These are phyloP conservation scores for Pseudochromis fuscus DNA, from an alignment of 2,797 vertebrate species.

Conservation along the genomic window DNA sequence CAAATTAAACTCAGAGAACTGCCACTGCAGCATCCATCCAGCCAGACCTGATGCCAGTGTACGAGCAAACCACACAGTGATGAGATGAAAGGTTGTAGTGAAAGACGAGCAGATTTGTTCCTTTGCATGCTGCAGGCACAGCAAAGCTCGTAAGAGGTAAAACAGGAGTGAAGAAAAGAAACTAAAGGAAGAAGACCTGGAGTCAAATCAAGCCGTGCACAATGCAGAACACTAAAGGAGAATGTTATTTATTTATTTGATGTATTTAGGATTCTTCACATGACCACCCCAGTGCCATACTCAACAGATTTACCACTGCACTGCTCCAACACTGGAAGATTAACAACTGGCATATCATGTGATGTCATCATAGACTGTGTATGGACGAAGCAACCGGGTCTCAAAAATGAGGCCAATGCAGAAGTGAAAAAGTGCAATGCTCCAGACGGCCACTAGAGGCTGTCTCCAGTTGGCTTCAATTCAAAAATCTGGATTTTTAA, in stretches of 20 bases:
- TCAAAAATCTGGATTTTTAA: too few relatives aligned
- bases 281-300: neutral
- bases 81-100: conserved; percentile 13
- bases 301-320: neutral
- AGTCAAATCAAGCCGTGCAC: conserved; percentile 6
- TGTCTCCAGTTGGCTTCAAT: too few relatives aligned
- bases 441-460: too few relatives aligned
- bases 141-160: conserved; percentile 30
- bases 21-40: neutral
- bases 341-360: neutral
- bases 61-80: neutral
- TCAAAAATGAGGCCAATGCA: too few relatives aligned
- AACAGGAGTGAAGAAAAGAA: conserved; percentile 1
- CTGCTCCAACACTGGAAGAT: neutral
- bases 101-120: neutral
- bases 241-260: neutral
- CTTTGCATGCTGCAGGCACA: conserved; percentile 40
- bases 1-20: conserved; percentile 8
- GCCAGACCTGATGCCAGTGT: conserved; percentile 18
- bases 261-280: neutral
- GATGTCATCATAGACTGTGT: too few relatives aligned
- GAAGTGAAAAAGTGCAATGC: too few relatives aligned
- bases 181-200: neutral
- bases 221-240: neutral
- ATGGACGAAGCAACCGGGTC: too few relatives aligned